A percentile compares a stretch with the other conserved stretches of the same genome.
Conservation (phyloP, 92 coral and sea anemone genomes). For the Epizoanthus illoricatus region DNA sequence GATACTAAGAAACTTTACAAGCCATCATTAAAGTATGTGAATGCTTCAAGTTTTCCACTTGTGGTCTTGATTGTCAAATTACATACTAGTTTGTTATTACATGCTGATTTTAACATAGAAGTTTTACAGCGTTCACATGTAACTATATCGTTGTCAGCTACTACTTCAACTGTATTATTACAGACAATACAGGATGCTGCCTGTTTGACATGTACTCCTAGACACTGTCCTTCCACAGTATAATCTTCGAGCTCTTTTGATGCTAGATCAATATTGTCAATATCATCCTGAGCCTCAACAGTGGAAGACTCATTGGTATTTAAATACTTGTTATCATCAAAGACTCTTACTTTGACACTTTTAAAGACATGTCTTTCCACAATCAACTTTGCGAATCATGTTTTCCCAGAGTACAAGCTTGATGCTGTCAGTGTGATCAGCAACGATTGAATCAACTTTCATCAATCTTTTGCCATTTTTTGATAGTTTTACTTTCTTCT, state of each 20-base stretch:
- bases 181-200: conserved; percentile 6
- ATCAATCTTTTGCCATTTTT: conserved; percentile 16
- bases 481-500: conserved; percentile 27
- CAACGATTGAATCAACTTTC: conserved; percentile 24
- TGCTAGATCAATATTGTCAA: no score
- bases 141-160: conserved; percentile 3
- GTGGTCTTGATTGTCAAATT: no score
- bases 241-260: background rate
- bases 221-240: background rate
- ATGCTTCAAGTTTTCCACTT: no score
- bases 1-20: no score
- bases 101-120: no score
- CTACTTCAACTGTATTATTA: background rate
- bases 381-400: conserved; percentile 3
- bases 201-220: background rate
- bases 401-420: conserved; percentile 30
- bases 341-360: conserved; percentile 15
- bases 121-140: conserved; percentile 10
- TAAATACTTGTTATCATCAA: conserved; percentile 23
- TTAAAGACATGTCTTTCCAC: conserved; percentile 20
- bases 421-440: conserved; percentile 4
- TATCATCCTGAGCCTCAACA: no score
- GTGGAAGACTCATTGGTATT: no score
- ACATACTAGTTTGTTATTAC: no score
- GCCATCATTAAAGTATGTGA: no score